These are phyloP conservation scores for Caenorhabditis drosophilae DNA, from an alignment of 2,888 invertebrate species.

Conservation along the genomic window DNA sequence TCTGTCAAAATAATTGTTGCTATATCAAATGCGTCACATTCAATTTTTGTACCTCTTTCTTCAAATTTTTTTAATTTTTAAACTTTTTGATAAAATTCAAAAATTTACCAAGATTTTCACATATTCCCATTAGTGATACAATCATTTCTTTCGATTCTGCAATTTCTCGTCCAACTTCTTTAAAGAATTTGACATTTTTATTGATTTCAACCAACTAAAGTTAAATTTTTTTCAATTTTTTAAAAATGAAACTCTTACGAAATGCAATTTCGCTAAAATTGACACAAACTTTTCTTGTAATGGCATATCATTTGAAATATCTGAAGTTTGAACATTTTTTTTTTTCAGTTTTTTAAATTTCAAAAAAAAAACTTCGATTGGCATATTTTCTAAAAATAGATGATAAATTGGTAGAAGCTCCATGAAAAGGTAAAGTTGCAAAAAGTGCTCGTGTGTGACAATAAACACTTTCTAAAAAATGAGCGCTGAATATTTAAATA, in stretches of 20 bases:
- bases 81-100: no score
- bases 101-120: not conserved
- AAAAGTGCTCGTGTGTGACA: constrained; percentile 43
- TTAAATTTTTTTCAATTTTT: no score
- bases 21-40: not conserved
- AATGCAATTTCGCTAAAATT: constrained; percentile 28
- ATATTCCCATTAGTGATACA: not conserved
- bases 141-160: not conserved
- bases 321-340: not conserved
- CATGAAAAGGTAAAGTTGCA: constrained; percentile 11
- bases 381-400: constrained; percentile 44
- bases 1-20: not conserved
- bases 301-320: constrained; percentile 3
- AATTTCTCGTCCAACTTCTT: not conserved
- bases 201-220: not conserved
- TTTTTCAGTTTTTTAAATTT: not conserved
- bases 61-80: no score
- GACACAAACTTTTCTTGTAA: constrained; percentile 11
- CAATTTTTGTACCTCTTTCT: not conserved
- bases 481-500: constrained; percentile 17
- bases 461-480: constrained; percentile 31
- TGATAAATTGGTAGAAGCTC: constrained; percentile 34
- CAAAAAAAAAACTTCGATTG: constrained; percentile 12
- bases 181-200: not conserved
- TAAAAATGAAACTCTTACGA: constrained; percentile 22